phyloP scores from a whole-genome alignment of 2,113 vertebrate genomes.

The Corynorhinus townsendii region DNA sequence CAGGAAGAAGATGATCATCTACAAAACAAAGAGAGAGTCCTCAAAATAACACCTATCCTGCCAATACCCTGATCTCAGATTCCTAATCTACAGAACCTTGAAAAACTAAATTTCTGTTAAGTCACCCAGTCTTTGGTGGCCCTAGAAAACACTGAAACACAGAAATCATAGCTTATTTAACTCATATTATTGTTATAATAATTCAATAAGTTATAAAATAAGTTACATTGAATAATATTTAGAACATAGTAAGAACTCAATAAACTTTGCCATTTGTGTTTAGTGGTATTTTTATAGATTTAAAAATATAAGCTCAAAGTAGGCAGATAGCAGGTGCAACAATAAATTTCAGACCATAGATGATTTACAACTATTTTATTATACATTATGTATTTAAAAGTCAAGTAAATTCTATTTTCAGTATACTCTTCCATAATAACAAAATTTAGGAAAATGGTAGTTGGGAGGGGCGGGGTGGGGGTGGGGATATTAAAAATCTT shows the following conservation, averaged over 20 bases:
- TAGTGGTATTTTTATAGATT: neutral
- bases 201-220: neutral
- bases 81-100: neutral
- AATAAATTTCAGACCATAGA: neutral
- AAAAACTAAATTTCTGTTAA: neutral
- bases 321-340: neutral
- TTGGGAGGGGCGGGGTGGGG: accelerated
- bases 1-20: no score
- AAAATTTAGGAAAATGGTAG: neutral
- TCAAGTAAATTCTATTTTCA: neutral
- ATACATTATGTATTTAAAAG: neutral
- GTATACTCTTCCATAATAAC: neutral
- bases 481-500: neutral
- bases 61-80: neutral
- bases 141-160: neutral
- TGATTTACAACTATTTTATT: neutral
- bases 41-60: neutral
- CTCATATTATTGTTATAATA: neutral
- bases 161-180: neutral
- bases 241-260: neutral
- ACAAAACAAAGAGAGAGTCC: neutral
- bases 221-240: neutral
- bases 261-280: neutral
- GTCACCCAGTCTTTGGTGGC: neutral
- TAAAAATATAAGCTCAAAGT: neutral